Conservation (phyloP, 1,140 invertebrate genomes). For the Bombus soroeensis region DNA sequence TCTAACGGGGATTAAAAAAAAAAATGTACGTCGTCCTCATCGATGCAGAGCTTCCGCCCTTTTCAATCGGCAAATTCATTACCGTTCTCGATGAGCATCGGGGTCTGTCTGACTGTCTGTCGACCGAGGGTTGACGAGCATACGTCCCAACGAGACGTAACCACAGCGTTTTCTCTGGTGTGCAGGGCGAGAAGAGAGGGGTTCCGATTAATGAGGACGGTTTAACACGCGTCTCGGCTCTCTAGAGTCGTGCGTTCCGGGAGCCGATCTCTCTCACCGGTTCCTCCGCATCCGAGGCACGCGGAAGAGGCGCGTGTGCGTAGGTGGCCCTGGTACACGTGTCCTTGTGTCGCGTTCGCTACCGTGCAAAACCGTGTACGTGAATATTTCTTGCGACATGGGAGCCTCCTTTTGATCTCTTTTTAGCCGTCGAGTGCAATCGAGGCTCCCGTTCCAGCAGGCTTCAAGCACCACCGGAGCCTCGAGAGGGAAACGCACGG, state of each 20-base stretch:
- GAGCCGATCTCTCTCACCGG: background rate
- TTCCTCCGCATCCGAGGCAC: background rate
- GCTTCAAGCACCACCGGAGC: conserved; percentile 50
- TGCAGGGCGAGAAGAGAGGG: background rate
- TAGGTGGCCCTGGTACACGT: conserved; percentile 35
- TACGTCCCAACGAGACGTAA: conserved; percentile 13
- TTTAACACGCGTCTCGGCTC: conserved; percentile 46
- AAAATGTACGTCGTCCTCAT: background rate
- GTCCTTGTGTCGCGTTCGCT: conserved; percentile 4
- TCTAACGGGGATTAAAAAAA: background rate
- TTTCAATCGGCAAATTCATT: conserved; percentile 30
- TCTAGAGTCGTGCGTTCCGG: background rate
- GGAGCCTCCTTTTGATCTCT: conserved; percentile 71
- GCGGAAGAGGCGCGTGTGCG: conserved; percentile 22
- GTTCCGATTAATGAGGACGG: conserved; percentile 53
- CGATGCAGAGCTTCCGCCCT: background rate
- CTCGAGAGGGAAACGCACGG: conserved; percentile 38
- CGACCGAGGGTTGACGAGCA: background rate
- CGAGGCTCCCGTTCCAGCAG: conserved; percentile 44
- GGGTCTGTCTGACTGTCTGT: background rate
- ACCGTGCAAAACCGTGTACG: conserved; percentile 23
- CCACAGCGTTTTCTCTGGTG: conserved; percentile 30
- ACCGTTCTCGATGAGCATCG: conserved; percentile 27
- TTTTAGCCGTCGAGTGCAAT: conserved; percentile 69
- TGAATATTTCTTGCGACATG: conserved; percentile 58